phyloP scores from a whole-genome alignment of 2,113 vertebrate genomes.

The Dicerorhinus sumatrensis region DNA sequence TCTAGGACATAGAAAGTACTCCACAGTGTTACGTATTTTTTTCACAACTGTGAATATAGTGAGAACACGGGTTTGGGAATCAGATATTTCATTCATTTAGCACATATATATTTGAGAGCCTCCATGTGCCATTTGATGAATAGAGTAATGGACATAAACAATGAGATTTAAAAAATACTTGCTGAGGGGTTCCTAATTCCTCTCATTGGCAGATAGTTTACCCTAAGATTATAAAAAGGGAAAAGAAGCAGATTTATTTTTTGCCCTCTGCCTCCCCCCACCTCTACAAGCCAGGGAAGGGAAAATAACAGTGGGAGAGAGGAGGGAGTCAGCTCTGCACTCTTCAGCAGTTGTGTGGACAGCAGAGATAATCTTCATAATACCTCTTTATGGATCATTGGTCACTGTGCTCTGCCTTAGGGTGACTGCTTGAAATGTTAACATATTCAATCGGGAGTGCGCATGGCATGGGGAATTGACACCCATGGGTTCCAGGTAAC shows the following conservation, averaged over 20 bases:
- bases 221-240: neutral
- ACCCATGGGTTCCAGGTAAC: neutral
- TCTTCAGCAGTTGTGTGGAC: too few species aligned
- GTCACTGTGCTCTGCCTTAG: too few species aligned
- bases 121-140: neutral
- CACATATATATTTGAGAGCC: neutral
- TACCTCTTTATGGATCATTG: too few species aligned
- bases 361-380: neutral
- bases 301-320: neutral
- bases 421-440: neutral
- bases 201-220: neutral
- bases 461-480: accelerated
- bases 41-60: neutral
- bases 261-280: neutral
- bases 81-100: neutral
- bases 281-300: neutral
- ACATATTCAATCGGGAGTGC: accelerated
- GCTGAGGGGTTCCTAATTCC: neutral
- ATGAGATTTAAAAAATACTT: neutral
- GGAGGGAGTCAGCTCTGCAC: neutral
- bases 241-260: neutral
- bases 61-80: neutral
- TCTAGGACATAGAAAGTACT: neutral
- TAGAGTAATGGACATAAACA: neutral
- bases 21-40: neutral